Percentiles rank a stretch among this genome's conserved stretches.
These are phyloP conservation scores for Tragulus kanchil DNA, from an alignment of 2,113 vertebrate genomes.

Conservation along the genomic window DNA sequence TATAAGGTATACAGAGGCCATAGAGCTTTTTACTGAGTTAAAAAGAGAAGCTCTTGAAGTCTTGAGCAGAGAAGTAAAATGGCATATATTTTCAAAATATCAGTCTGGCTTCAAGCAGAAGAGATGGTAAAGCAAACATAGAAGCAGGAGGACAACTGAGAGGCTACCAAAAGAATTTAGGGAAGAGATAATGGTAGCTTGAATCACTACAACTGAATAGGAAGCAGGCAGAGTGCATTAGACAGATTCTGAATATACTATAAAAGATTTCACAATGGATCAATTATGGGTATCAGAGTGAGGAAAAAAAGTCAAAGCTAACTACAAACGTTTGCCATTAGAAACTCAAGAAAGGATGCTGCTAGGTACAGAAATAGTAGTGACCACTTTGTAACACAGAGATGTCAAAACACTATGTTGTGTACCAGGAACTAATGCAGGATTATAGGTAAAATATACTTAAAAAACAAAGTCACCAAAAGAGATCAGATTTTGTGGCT, in stretches of 20 bases:
- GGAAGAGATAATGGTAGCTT: background rate
- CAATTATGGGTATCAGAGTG: background rate
- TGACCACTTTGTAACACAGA: background rate
- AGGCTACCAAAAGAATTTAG: background rate
- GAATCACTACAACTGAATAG: background rate
- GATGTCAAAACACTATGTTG: background rate
- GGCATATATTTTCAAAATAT: background rate
- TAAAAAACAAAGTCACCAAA: background rate
- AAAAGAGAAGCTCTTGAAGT: background rate
- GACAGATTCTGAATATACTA: background rate
- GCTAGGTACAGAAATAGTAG: background rate
- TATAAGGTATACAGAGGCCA: background rate
- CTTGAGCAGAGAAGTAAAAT: background rate
- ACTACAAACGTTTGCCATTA: background rate
- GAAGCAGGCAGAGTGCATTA: background rate
- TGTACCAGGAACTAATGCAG: background rate
- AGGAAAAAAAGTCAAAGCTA: background rate
- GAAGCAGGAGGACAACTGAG: background rate
- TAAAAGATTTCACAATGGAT: background rate
- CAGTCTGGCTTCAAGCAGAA: background rate
- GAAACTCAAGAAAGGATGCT: background rate
- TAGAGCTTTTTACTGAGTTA: background rate
- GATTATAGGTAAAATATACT: background rate
- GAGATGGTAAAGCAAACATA: background rate
- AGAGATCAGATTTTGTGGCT: background rate